Percentiles rank a stretch among this genome's conserved stretches.
phyloP scores from a whole-genome alignment of 2,888 invertebrate species.

The Erebia ligea region DNA sequence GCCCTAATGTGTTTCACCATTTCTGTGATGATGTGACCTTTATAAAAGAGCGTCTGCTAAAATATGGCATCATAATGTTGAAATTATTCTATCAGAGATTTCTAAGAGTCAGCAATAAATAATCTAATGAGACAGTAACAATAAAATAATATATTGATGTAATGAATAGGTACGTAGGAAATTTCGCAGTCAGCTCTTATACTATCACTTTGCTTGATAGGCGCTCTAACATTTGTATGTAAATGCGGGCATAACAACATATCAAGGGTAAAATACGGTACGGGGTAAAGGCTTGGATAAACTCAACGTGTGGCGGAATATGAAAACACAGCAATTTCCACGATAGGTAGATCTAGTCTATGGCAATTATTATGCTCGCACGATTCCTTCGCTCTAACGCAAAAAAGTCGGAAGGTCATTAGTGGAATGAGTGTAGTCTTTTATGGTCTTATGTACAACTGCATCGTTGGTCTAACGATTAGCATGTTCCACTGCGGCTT shows the following conservation, averaged over 20 bases:
- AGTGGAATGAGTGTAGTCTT: too few species aligned
- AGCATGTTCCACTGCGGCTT: too few species aligned
- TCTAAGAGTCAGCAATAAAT: not conserved
- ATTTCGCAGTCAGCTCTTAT: conserved; percentile 17
- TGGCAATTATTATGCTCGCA: too few species aligned
- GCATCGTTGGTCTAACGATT: too few species aligned
- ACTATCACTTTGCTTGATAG: conserved; percentile 25
- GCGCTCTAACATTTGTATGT: conserved; percentile 27
- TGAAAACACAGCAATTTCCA: too few species aligned
- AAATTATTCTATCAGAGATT: not conserved
- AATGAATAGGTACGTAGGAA: conserved; percentile 1
- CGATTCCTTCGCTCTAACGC: too few species aligned
- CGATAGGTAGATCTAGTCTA: too few species aligned
- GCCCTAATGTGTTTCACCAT: too few species aligned
- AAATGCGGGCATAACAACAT: conserved; percentile 27
- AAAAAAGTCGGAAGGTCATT: too few species aligned
- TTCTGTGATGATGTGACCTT: too few species aligned
- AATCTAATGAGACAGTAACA: not conserved
- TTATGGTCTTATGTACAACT: too few species aligned
- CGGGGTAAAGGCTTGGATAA: conserved; percentile 12
- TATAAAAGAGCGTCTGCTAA: not conserved
- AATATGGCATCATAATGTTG: not conserved
- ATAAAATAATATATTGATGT: not conserved
- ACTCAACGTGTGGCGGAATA: not conserved
- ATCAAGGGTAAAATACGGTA: conserved; percentile 27